Percentiles rank a stretch among this genome's conserved stretches.
phyloP scores from a whole-genome alignment of 2,888 invertebrate species.

The Hirtodrosophila trivittata region DNA sequence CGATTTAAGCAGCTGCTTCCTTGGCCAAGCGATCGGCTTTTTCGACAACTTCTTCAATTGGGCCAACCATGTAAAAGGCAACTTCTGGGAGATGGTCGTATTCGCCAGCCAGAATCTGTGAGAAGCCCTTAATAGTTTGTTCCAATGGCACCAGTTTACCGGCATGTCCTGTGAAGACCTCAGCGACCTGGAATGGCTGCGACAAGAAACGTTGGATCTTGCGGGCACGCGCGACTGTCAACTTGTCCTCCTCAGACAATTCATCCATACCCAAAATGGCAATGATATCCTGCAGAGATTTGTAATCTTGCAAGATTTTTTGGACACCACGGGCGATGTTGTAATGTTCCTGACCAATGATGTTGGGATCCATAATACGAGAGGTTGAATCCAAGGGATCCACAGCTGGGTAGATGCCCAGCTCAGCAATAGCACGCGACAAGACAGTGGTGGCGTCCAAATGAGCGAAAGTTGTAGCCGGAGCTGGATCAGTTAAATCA shows the following conservation, averaged over 20 bases:
- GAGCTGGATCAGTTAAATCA: slow-evolving; percentile 98
- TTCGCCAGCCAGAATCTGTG: slow-evolving; percentile 92
- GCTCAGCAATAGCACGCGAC: slow-evolving; percentile 95
- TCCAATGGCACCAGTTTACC: slow-evolving; percentile 94
- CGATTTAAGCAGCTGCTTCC: slow-evolving; percentile 74
- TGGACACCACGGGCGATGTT: slow-evolving; percentile 94
- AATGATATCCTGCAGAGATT: slow-evolving; percentile 93
- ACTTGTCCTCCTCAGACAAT: slow-evolving; percentile 97
- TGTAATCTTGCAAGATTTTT: slow-evolving; percentile 94
- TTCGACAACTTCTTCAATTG: slow-evolving; percentile 93
- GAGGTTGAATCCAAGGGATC: slow-evolving; percentile 97
- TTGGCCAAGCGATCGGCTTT: slow-evolving; percentile 88
- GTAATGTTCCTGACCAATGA: slow-evolving; percentile 95
- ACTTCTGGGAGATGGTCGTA: slow-evolving; percentile 96
- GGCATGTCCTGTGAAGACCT: slow-evolving; percentile 96
- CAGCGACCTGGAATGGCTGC: slow-evolving; percentile 96
- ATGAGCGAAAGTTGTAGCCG: slow-evolving; percentile 97
- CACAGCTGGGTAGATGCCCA: slow-evolving; percentile 97
- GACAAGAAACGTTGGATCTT: slow-evolving; percentile 97
- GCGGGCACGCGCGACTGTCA: slow-evolving; percentile 96
- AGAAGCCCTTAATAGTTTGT: slow-evolving; percentile 95
- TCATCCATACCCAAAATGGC: slow-evolving; percentile 97
- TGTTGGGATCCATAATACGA: slow-evolving; percentile 96
- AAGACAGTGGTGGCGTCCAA: slow-evolving; percentile 97
- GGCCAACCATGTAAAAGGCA: slow-evolving; percentile 98